A percentile compares a stretch with the other conserved stretches of the same genome.
Evolutionary conservation across 1,140 invertebrate species (phyloP).

Genomic region (Drosophila fuyamai): DNA sequence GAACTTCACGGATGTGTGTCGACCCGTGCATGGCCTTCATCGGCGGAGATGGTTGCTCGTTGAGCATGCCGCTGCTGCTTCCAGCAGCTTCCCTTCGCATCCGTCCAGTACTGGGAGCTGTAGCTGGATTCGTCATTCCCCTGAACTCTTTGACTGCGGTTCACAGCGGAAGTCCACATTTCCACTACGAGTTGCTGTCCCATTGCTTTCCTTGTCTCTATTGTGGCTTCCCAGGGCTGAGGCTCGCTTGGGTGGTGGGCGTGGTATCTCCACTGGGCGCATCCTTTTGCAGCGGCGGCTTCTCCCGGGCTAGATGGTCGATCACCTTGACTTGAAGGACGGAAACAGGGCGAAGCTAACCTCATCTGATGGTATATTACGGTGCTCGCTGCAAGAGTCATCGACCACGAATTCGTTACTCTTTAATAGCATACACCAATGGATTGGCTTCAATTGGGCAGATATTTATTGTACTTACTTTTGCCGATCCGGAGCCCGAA

Average conservation of each 20-base stretch:
- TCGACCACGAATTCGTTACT: background rate
- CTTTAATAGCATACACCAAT: background rate
- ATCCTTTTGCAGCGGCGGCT: conserved; percentile 70
- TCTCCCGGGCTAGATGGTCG: conserved; percentile 74
- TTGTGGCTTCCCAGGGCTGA: conserved; percentile 8
- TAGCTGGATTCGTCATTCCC: conserved; percentile 45
- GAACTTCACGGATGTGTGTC: too few species aligned
- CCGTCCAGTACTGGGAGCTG: conserved; percentile 55
- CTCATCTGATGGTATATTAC: conserved; percentile 84
- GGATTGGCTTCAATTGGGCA: background rate
- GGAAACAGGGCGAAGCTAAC: conserved; percentile 82
- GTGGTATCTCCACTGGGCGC: conserved; percentile 62
- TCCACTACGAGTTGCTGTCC: conserved; percentile 48
- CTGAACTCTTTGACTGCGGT: conserved; percentile 65
- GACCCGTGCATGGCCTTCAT: too few species aligned
- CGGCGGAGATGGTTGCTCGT: conserved; percentile 21
- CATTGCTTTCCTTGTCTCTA: conserved; percentile 19
- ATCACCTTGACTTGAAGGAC: conserved; percentile 78
- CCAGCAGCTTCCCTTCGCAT: conserved; percentile 58
- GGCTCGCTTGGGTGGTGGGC: conserved; percentile 47
- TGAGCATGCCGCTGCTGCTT: conserved; percentile 54
- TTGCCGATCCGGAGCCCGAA: conserved; percentile 84
- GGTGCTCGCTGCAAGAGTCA: conserved; percentile 68
- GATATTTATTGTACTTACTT: conserved; percentile 54
- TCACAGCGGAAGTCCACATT: conserved; percentile 78